Evolutionary conservation across 2,113 vertebrate species (phyloP).

Genomic region (Setophaga coronata): DNA sequence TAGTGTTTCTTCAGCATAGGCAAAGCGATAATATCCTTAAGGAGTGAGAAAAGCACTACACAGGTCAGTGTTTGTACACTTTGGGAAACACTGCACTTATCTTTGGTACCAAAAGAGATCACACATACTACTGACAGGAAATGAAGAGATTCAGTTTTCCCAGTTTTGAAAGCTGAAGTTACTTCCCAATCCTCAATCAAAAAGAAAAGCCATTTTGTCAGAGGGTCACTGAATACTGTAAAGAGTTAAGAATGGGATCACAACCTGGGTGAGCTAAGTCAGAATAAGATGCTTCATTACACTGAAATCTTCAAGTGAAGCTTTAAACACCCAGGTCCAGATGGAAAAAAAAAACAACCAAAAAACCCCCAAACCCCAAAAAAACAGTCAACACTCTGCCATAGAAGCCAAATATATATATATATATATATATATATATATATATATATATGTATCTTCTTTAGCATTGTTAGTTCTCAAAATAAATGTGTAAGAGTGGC

Average conservation of each 20-base stretch:
- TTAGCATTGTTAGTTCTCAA: not conserved
- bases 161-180: not conserved
- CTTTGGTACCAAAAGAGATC: not conserved
- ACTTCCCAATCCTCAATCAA: not conserved
- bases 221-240: not conserved
- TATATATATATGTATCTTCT: not conserved
- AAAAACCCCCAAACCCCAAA: not conserved
- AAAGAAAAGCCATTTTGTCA: conserved; percentile 8
- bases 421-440: not conserved
- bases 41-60: not conserved
- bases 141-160: not conserved
- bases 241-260: conserved; percentile 25
- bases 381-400: not conserved
- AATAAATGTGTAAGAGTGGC: not conserved
- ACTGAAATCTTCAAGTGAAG: not conserved
- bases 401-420: not conserved
- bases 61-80: not conserved
- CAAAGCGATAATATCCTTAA: conserved; percentile 29
- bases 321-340: not conserved
- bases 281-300: not conserved
- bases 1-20: not conserved
- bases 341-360: not conserved
- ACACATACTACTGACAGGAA: not conserved
- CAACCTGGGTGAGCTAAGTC: not conserved
- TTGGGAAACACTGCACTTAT: not conserved